These are phyloP conservation scores for Anseranas semipalmata DNA, from an alignment of 2,113 vertebrate genomes.

Conservation along the genomic window DNA sequence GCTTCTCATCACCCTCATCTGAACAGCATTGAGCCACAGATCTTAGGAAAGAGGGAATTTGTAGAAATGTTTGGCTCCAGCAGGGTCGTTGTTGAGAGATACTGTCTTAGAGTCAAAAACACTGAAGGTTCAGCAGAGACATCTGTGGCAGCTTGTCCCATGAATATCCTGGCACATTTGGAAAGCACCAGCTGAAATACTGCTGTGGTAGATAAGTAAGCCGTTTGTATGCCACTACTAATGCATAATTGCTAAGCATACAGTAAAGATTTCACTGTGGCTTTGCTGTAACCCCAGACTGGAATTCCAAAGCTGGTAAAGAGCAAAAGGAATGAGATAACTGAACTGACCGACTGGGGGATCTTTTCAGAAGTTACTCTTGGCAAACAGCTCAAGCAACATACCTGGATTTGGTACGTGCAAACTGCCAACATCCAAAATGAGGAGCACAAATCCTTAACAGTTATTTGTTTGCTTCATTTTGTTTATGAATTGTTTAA, in stretches of 20 bases:
- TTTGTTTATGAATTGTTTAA: neutral
- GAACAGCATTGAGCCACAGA: neutral
- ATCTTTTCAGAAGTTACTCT: neutral
- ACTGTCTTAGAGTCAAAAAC: neutral
- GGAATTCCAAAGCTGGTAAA: neutral
- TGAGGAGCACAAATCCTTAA: neutral
- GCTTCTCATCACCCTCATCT: neutral
- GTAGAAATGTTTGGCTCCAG: neutral
- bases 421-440: neutral
- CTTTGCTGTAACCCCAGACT: neutral
- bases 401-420: neutral
- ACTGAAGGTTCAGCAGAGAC: neutral
- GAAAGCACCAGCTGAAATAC: constrained; percentile 20
- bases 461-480: neutral
- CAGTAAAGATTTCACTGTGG: neutral
- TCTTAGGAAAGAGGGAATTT: neutral
- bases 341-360: neutral
- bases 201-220: neutral
- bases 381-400: neutral
- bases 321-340: neutral
- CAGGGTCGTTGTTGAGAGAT: neutral
- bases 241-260: neutral
- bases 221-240: neutral
- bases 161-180: neutral
- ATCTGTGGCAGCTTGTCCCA: neutral